Evolutionary conservation across 2,888 invertebrate species (phyloP).

Genomic region (Cryptus armator): DNA sequence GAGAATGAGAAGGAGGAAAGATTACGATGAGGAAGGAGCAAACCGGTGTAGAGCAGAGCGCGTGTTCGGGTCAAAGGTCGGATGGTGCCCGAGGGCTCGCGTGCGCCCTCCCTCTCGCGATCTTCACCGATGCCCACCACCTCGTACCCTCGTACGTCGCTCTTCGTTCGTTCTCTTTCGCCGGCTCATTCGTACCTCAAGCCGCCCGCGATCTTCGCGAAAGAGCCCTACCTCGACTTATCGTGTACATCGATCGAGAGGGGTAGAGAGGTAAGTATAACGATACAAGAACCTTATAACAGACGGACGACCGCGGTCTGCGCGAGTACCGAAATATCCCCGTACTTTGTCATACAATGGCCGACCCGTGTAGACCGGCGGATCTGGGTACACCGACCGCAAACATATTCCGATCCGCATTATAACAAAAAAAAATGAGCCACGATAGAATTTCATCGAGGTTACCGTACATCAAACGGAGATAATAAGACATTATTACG

Average conservation of each 20-base stretch:
- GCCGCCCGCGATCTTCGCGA: constrained; percentile 40
- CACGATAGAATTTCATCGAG: constrained; percentile 8
- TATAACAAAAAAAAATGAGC: constrained; percentile 26
- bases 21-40: constrained; percentile 73
- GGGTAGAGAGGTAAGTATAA: background rate
- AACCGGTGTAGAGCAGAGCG: constrained; percentile 65
- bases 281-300: constrained; percentile 42
- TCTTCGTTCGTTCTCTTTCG: background rate
- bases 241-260: constrained; percentile 50
- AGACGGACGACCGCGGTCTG: constrained; percentile 1
- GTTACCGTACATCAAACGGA: no score
- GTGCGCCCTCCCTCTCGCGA: constrained; percentile 66
- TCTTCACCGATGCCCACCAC: constrained; percentile 4
- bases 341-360: constrained; percentile 35
- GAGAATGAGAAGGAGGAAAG: constrained; percentile 72
- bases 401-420: constrained; percentile 37
- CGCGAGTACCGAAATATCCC: constrained; percentile 47
- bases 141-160: constrained; percentile 19
- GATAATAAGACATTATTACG: background rate
- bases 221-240: constrained; percentile 51
- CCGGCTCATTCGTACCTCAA: constrained; percentile 1
- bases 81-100: constrained; percentile 83
- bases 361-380: background rate
- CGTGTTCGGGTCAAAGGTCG: constrained; percentile 84
- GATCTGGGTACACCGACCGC: constrained; percentile 30